Base-by-base conservation (phyloP, 2,797 vertebrate species). In the Pteropus rufus region DNA sequence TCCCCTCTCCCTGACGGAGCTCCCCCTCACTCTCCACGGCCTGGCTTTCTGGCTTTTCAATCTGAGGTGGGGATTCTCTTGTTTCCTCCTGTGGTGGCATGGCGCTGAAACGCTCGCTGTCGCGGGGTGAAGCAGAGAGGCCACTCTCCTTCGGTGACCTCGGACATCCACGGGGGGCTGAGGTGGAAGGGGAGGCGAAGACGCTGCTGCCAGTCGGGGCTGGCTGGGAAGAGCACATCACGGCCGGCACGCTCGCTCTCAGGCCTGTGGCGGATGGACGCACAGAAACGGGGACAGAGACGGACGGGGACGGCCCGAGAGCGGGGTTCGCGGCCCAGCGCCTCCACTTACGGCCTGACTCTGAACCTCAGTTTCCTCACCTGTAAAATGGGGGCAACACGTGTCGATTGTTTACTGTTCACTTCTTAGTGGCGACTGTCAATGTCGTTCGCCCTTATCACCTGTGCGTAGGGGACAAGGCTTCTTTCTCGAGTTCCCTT, bases 301-400 rank as follows among this genome's bases (percentile, higher is more conserved):
- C 58, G 34, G 60, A 39, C 60, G 3, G 34, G 4, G 26, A 3
- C 6, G 18, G 79, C 41, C 76, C 76, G 19, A 41, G 46, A 24
- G 36, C 44, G 3, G 54, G 73, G 12, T 12, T 65, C 49, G 6
- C 0, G 0, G 7, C 11, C 34, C n/a, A 12, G 41, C 19, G 1
- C 34, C 44, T n/a, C 44, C 12, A 5, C 34, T 9, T 23, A 7
- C 10, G 21, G 31, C 14, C 69, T 60, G 54, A 36, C 10, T 1
- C 34, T 2, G 44, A n/a, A 26, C 41, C 79, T 82, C 79, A 14
- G 67, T 73, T 8, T 18, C 23, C 67, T 31, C 67, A 39, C 49
- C 69, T 44, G 34, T 39, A 36, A 65, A 44, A 52, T 23, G 52
- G 67, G 79, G 29, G 46, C 19, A n/a, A 18, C 15, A 46, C 0